phyloP scores from a whole-genome alignment of 1,140 invertebrate species.

The Doryteuthis pealeii region DNA sequence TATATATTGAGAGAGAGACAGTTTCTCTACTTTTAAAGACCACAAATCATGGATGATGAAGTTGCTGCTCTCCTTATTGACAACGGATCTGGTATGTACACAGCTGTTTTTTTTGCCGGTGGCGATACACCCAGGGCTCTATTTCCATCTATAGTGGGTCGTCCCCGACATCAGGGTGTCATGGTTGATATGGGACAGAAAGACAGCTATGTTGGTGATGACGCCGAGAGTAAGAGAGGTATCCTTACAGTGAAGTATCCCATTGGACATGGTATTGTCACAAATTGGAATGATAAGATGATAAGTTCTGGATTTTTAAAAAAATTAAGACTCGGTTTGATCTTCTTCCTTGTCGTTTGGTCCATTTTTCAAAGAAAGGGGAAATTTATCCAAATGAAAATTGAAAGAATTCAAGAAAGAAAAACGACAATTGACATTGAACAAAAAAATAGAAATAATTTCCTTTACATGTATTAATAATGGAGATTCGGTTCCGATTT shows the following conservation, averaged over 20 bases:
- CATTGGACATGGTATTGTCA: constrained; percentile 65
- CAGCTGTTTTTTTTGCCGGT: constrained; percentile 47
- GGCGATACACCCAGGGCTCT: constrained; percentile 4
- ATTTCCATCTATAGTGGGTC: constrained; percentile 6
- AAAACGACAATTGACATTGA: too few species aligned
- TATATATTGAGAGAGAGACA: too few species aligned
- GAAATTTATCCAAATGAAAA: too few species aligned
- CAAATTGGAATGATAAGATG: constrained; percentile 66
- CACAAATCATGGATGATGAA: constrained; percentile 1
- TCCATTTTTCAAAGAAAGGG: too few species aligned
- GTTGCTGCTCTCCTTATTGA: constrained; percentile 11
- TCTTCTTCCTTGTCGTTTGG: too few species aligned
- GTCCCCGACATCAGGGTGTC: constrained; percentile 28
- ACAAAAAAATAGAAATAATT: too few species aligned
- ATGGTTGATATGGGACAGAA: constrained; percentile 52
- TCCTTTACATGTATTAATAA: too few species aligned
- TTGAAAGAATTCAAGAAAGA: too few species aligned
- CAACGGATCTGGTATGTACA: constrained; percentile 12
- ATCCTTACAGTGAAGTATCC: constrained; percentile 64
- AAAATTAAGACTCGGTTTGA: too few species aligned
- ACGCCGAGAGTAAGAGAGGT: constrained; percentile 73
- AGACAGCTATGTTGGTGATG: constrained; percentile 64
- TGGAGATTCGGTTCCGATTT: too few species aligned
- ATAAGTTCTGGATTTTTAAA: too few species aligned
- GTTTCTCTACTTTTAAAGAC: background rate